phyloP scores from a whole-genome alignment of 2,888 invertebrate species.

The Oeneis ivallda region DNA sequence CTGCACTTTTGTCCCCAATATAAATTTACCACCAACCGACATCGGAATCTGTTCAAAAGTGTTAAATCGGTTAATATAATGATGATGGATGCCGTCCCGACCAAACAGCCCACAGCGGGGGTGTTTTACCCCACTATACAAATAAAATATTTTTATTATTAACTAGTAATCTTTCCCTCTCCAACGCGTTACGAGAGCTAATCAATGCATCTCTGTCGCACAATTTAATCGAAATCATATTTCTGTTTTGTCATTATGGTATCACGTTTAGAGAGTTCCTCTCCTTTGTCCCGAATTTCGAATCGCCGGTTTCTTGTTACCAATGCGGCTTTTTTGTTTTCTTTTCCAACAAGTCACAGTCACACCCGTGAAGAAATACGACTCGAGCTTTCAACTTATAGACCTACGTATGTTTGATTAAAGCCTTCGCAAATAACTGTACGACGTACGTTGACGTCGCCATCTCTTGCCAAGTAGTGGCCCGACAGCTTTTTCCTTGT shows the following conservation, averaged over 20 bases:
- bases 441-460: conserved; percentile 49
- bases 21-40: conserved; percentile 62
- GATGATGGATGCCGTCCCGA: conserved; percentile 79
- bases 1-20: conserved; percentile 53
- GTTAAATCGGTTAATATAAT: conserved; percentile 82
- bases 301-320: conserved; percentile 78
- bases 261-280: conserved; percentile 78
- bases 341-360: conserved; percentile 63
- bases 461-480: conserved; percentile 70
- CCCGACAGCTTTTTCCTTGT: conserved; percentile 52
- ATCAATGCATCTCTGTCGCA: conserved; percentile 61
- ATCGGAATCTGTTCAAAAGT: conserved; percentile 79
- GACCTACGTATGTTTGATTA: conserved; percentile 39
- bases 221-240: conserved; percentile 81
- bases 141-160: conserved; percentile 82
- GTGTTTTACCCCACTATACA: conserved; percentile 81
- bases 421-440: conserved; percentile 40
- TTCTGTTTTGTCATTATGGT: conserved; percentile 82
- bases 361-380: conserved; percentile 55
- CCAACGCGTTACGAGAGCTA: conserved; percentile 53
- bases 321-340: conserved; percentile 66
- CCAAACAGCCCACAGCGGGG: conserved; percentile 81
- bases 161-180: conserved; percentile 68
- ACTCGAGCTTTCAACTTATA: conserved; percentile 47
- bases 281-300: conserved; percentile 75